These are phyloP conservation scores for Melitaea cinxia DNA, from an alignment of 1,140 invertebrate genomes.

Conservation along the genomic window DNA sequence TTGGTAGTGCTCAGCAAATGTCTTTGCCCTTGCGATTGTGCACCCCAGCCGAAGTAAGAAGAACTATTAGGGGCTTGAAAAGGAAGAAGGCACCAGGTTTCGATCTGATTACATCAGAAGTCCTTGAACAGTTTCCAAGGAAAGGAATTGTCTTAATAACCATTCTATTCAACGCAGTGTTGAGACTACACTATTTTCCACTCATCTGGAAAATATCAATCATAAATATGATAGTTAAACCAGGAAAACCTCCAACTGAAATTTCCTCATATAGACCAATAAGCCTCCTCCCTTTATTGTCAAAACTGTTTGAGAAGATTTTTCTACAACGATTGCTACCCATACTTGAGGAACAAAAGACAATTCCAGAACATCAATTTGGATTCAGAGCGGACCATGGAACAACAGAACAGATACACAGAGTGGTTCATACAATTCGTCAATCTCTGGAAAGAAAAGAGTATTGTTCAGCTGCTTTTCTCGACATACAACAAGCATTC, in stretches of 20 bases:
- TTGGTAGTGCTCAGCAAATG: not conserved
- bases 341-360: not conserved
- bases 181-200: not conserved
- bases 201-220: not conserved
- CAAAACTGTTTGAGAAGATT: not conserved
- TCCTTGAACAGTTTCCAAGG: not conserved
- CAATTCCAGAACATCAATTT: conserved; percentile 21
- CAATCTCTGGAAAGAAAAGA: not conserved
- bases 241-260: not conserved
- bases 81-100: not conserved
- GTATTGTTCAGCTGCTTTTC: too few relatives aligned
- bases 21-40: not conserved
- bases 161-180: not conserved
- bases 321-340: not conserved
- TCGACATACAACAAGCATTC: too few relatives aligned
- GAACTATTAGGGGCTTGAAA: not conserved
- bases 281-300: not conserved
- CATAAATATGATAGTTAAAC: not conserved
- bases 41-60: not conserved
- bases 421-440: not conserved
- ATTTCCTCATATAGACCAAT: not conserved
- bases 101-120: not conserved
- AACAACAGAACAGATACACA: conserved; percentile 20
- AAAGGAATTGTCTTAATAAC: not conserved
- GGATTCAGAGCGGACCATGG: conserved; percentile 19